Base-by-base conservation (phyloP, 2,113 vertebrate species). In the Sinocyclocheilus rhinocerous region DNA sequence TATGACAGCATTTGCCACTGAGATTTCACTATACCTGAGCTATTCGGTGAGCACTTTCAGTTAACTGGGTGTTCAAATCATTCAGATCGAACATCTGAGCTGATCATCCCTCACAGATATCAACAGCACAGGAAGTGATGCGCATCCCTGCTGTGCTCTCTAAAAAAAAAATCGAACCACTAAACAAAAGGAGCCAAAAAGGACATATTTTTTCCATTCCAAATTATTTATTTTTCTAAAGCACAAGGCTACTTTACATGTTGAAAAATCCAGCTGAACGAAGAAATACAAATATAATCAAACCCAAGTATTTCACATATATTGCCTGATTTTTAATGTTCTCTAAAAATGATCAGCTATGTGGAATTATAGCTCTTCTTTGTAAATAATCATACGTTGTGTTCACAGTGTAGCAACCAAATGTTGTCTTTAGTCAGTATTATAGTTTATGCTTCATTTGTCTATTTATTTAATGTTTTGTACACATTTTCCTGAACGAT, bases 141-240 rank as follows among this genome's bases (percentile, higher is more conserved):
- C 12, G 20, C 20, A 39, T 59, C 76, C 5, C 76, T 39, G 65
- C 81, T 77, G 81, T 89, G 80, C 84, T 89, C 87, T 90, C 91
- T 89, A 86, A 93, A 92, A 86, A 86, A 93, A 92, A 36, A 42
- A 24, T 57, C 13, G 22, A 76, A 50, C 7, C 24, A 57, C 24
- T 52, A 55, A 69, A 36, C 76, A 11, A 48, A 13, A 84, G 33
- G n/a, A 50, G n/a, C 70, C n/a, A 61, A 55, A 63, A 77, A 42
- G 3, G 39, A 85, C 76, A 77, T 85, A 22, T 52, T 76, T 67
- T 50, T 65, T 81, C 29, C 61, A 36, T 75, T 86, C 55, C 76
- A 72, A 80, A 86, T 73, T 33, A 36, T 70, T 82, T 82, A 82
- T 82, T 82, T 82, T 82, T 70, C 80, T 82, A 86, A 86, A 80